Conservation (phyloP, 2,113 vertebrate genomes). For the Tachysurus vachellii region DNA sequence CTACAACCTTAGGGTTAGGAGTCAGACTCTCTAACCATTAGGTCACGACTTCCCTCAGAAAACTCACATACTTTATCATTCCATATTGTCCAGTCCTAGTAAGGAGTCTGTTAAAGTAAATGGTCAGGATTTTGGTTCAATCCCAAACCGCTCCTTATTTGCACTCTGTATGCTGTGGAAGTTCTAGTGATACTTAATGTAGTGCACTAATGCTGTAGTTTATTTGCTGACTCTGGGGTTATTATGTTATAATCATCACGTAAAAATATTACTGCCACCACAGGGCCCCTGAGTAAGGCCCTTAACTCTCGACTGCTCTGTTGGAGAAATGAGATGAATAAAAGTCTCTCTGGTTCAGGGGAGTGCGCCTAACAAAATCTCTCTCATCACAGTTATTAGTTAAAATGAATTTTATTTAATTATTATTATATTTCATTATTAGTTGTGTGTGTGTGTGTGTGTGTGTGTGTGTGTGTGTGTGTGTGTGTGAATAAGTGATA, state of each 20-base stretch:
- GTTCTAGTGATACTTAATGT: not conserved
- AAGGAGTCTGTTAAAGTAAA: not conserved
- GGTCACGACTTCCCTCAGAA: too few relatives aligned
- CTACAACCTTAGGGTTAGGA: too few relatives aligned
- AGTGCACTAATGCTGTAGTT: not conserved
- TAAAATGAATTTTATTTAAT: not conserved
- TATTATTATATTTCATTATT: too few relatives aligned
- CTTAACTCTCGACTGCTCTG: too few relatives aligned
- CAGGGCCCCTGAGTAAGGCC: too few relatives aligned
- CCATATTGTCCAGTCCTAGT: not conserved
- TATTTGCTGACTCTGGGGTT: not conserved
- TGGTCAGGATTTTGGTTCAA: not conserved
- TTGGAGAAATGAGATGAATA: too few relatives aligned
- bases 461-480: slow-evolving; percentile 18
- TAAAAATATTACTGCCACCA: not conserved
- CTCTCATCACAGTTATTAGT: not conserved
- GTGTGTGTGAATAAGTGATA: slow-evolving; percentile 18
- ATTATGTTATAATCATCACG: not conserved
- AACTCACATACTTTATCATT: not conserved
- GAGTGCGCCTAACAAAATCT: too few relatives aligned
- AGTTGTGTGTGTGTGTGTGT: slow-evolving; percentile 10
- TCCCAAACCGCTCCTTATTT: not conserved
- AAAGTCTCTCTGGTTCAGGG: too few relatives aligned
- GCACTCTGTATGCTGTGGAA: not conserved
- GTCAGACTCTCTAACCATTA: too few relatives aligned